phyloP scores from a whole-genome alignment of 2,113 vertebrate species.

The Chlamydotis undulata region DNA sequence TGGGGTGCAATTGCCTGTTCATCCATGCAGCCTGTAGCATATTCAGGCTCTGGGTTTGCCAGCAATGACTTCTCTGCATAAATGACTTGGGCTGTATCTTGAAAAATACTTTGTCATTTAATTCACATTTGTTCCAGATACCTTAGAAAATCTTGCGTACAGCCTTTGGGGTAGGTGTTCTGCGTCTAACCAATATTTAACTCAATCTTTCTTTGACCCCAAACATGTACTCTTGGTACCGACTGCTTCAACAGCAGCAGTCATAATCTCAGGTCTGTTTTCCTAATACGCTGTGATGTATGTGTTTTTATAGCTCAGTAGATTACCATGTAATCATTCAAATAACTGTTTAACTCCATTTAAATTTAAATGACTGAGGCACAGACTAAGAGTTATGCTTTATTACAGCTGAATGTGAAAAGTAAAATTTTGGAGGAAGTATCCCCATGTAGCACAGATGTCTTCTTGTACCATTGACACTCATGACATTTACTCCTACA shows the following conservation, averaged over 20 bases:
- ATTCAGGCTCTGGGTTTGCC: background rate
- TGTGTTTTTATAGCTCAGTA: background rate
- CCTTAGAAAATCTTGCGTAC: background rate
- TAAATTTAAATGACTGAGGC: background rate
- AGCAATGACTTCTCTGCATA: background rate
- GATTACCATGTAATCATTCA: background rate
- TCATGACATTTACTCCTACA: background rate
- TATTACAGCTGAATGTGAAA: background rate
- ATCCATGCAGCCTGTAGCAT: background rate
- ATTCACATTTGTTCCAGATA: background rate
- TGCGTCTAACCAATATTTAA: background rate
- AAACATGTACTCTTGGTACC: background rate
- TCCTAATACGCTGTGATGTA: background rate
- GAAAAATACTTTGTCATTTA: background rate
- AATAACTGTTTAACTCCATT: background rate
- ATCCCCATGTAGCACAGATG: background rate
- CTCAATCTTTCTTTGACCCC: background rate
- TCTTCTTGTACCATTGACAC: background rate
- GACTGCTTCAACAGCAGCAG: background rate
- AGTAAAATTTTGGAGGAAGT: background rate
- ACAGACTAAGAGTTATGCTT: background rate
- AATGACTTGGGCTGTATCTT: background rate
- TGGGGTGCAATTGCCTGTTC: background rate
- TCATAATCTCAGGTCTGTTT: background rate
- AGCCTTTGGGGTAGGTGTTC: background rate